Evolutionary conservation across 2,888 invertebrate species (phyloP).

Genomic region (Venusia cambrica): DNA sequence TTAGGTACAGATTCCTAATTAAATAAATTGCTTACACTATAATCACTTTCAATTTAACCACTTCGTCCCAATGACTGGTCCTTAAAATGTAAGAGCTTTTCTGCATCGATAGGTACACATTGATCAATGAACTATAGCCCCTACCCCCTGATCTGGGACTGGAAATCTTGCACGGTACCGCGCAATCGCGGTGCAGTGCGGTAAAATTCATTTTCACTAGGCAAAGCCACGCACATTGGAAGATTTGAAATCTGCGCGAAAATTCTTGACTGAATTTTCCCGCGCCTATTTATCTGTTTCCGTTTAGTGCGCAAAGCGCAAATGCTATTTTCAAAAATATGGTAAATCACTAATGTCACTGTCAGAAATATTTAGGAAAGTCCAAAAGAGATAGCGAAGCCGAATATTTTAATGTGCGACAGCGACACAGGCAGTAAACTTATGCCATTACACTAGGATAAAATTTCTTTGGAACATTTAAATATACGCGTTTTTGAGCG

Average conservation of each 20-base stretch:
- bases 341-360: conserved; percentile 1
- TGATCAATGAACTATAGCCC: conserved; percentile 39
- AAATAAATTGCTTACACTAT: neutral
- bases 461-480: too few relatives aligned
- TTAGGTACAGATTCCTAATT: neutral
- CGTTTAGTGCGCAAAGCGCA: neutral
- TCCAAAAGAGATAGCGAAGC: too few relatives aligned
- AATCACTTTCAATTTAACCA: conserved; percentile 8
- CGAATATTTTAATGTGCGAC: too few relatives aligned
- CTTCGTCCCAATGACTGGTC: too few relatives aligned
- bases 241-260: conserved; percentile 31
- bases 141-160: too few relatives aligned
- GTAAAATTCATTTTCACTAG: too few relatives aligned
- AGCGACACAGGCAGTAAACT: conserved; percentile 1
- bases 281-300: conserved; percentile 16
- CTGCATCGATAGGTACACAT: conserved; percentile 8
- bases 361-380: neutral
- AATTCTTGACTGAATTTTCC: conserved; percentile 16
- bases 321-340: conserved; percentile 8
- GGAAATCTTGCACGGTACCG: conserved; percentile 30
- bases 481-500: too few relatives aligned
- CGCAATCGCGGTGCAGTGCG: conserved; percentile 43
- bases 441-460: conserved; percentile 4
- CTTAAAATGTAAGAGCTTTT: too few relatives aligned
- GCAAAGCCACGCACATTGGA: conserved; percentile 24